Base-by-base conservation (phyloP, 1,140 invertebrate genomes). In the Chlorops oryzae region DNA sequence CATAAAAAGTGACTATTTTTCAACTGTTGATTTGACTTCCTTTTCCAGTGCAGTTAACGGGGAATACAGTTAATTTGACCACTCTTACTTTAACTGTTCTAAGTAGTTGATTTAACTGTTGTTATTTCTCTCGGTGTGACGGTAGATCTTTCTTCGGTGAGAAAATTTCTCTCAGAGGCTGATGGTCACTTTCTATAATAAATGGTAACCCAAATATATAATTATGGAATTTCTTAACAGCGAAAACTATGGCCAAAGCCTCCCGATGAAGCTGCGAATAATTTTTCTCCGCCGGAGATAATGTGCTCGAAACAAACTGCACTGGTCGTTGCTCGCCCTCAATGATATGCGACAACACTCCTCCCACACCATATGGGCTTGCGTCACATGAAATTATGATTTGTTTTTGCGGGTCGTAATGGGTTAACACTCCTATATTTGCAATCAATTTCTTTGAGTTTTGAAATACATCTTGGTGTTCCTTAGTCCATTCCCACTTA, bases 211-310 rank as follows among this genome's bases (percentile, higher is more conserved):
- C 62, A 58, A 60, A 72, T 1, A 80, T 27, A 54, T 73, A 79
- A 23, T 67, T 47, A 27, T 75, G 64, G 51, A 77, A 78, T 52
- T 73, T 74, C 47, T 73, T 66, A 6, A 79, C 61, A 7, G 66
- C 71, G 55, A 61, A 77, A 4, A 77, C 49, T 9, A 79, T 60
- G 2, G 64, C 60, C 10, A 78, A 49, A 21, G 61, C 70, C 61
- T 80, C 76, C 50, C 67, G 70, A 34, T 80, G 69, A 20, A 76
- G 62, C 50, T 76, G 74, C 4, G 55, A 46, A 42, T 57, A 59
- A 38, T 57, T 61, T 41, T 35, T 24, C 38, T 59, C 59, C 7
- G 51, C 46, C 32, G 34, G 45, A 10, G 38, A 32, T 20, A 56
- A 22, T 2, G 58, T 59, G 22, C 56, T 35, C 15, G 49, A 46